Percentiles rank a stretch among this genome's conserved stretches.
phyloP scores from a whole-genome alignment of 2,888 invertebrate genomes.

The Mythimna lalbum region DNA sequence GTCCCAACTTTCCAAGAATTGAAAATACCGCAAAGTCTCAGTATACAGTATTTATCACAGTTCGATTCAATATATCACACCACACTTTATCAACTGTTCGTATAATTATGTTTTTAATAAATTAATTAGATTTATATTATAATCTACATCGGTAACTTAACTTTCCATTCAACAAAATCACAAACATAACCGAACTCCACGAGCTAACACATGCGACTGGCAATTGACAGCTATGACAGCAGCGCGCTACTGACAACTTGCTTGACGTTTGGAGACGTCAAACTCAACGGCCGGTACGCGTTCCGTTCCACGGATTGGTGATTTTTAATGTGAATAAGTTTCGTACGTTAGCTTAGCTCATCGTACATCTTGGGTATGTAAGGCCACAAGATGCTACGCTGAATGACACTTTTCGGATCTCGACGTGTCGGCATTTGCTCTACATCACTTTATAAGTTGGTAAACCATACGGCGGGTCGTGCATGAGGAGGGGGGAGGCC shows the following conservation, averaged over 20 bases:
- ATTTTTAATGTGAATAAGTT: neutral
- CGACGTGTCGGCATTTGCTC: too few relatives aligned
- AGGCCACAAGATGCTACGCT: too few relatives aligned
- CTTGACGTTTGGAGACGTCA: conserved; percentile 42
- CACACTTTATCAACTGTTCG: conserved; percentile 68
- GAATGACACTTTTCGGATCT: too few relatives aligned
- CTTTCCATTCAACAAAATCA: conserved; percentile 39
- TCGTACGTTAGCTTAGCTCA: neutral
- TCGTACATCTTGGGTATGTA: too few relatives aligned
- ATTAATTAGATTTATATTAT: conserved; percentile 41
- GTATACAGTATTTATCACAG: conserved; percentile 71
- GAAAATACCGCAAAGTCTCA: conserved; percentile 73
- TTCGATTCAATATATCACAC: conserved; percentile 75
- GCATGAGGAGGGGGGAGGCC: too few relatives aligned
- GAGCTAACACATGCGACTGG: conserved; percentile 63
- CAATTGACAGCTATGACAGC: conserved; percentile 23
- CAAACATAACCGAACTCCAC: conserved; percentile 17
- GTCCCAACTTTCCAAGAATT: conserved; percentile 87
- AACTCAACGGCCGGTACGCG: neutral
- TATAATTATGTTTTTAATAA: conserved; percentile 43
- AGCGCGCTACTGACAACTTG: conserved; percentile 6
- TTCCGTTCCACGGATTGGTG: neutral
- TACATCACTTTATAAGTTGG: too few relatives aligned
- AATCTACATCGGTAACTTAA: conserved; percentile 64
- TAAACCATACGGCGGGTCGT: too few relatives aligned